Evolutionary conservation across 37 sponge, comb jelly and placozoan species (phyloP), one percentile per base, ranked within the genome.

Genomic region (Chondrilla cf. caribensis): DNA sequence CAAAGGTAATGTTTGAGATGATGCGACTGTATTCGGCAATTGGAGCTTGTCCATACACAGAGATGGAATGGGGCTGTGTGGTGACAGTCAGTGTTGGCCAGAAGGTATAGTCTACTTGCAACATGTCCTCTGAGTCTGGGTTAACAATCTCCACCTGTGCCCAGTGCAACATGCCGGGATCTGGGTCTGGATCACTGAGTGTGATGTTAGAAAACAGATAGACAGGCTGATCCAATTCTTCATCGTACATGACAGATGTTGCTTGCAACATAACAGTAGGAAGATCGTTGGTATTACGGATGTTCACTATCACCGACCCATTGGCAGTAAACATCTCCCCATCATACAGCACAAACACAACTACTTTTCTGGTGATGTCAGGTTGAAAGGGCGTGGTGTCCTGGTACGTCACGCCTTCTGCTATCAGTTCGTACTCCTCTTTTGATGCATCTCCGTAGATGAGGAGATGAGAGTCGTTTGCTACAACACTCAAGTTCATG

Each of bases 1-100:
- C 64, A 72, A 66, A 91, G 24, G 43, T 31, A 17, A 87, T 55
- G 24, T 57, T 58, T 18, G 35, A 4, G 11, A 91, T 66, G 15
- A 87, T n/a, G 28, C 29, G 33, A 6, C 9, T 58, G 40, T 84
- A 87, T 1, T 31, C 54, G 0, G 37, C 41, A 17, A 60, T 65
- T 26, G 76, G 22, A 11, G 85, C 87, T 51, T 15, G 8, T n/a
- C n/a, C n/a, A n/a, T n/a, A n/a, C n/a, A 73, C 82, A 32, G 60
- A 9, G 51, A 85, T 79, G 26, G 8, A 0, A 26, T 78, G 40
- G 21, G 44, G 66, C 7, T 68, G 70, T 68, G 3, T 37, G 19
- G 70, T 51, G 17, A 3, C 51, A 2, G 47, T 44, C 26, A n/a
- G 4, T 3, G 54, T 43, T 25, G 25, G 51, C 38, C 54, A 21